Conservation (phyloP, 2,113 vertebrate species). For the Neotoma lepida region DNA sequence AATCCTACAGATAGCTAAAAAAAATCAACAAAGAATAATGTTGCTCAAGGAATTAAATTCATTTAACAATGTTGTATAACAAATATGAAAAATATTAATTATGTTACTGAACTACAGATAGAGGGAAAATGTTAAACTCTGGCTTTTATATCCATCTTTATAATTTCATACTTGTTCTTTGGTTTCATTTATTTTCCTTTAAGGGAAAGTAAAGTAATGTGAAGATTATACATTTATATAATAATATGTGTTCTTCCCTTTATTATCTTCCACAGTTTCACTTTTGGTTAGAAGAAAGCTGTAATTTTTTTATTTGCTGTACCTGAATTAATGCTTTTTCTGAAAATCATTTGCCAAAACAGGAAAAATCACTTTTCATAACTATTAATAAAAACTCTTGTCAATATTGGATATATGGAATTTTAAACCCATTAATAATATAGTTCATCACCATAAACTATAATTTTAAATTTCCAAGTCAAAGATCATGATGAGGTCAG, state of each 20-base stretch:
- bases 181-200: neutral
- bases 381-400: neutral
- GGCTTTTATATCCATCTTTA: neutral
- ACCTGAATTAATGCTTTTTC: conserved; percentile 11
- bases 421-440: neutral
- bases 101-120: neutral
- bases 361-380: conserved; percentile 30
- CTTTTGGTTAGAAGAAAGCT: conserved; percentile 33
- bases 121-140: neutral
- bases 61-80: neutral
- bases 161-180: neutral
- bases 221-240: neutral
- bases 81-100: neutral
- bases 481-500: neutral
- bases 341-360: neutral
- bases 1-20: neutral
- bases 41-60: neutral
- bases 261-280: neutral
- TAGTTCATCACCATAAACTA: neutral
- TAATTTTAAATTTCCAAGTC: conserved; percentile 16
- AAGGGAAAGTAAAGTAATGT: neutral
- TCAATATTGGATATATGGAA: neutral
- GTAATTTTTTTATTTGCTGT: neutral
- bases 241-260: conserved; percentile 5
- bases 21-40: neutral